phyloP scores from a whole-genome alignment of 2,888 invertebrate genomes.

The Hydropsyche betteni region DNA sequence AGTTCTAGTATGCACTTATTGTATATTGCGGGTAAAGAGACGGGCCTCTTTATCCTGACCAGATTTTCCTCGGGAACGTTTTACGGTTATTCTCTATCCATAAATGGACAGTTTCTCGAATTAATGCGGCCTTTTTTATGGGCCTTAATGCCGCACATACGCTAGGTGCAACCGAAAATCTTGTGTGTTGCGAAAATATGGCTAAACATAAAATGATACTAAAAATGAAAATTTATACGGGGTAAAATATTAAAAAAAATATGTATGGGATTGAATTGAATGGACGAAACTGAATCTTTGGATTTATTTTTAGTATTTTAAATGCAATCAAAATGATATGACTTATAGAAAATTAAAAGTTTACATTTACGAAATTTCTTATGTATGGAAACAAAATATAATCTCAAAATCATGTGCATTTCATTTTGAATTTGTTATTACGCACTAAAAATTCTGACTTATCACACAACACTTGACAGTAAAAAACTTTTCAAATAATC shows the following conservation, averaged over 20 bases:
- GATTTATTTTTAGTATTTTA: too few relatives aligned
- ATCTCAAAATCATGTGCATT: too few relatives aligned
- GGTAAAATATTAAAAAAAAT: not conserved
- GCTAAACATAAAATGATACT: not conserved
- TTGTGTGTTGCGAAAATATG: constrained; percentile 18
- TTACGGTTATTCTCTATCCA: constrained; percentile 44
- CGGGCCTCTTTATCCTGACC: constrained; percentile 31
- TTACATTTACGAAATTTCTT: too few relatives aligned
- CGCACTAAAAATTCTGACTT: too few relatives aligned
- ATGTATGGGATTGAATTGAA: too few relatives aligned
- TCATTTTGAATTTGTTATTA: too few relatives aligned
- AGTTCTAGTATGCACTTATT: constrained; percentile 26
- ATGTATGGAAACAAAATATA: too few relatives aligned
- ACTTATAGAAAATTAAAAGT: too few relatives aligned
- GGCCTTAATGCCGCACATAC: constrained; percentile 6
- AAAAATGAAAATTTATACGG: not conserved
- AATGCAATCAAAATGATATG: too few relatives aligned
- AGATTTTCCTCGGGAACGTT: constrained; percentile 47
- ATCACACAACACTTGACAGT: too few relatives aligned
- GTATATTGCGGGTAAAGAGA: constrained; percentile 2
- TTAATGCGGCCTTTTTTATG: constrained; percentile 34
- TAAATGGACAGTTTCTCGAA: constrained; percentile 38
- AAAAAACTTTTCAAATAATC: too few relatives aligned
- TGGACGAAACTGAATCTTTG: too few relatives aligned
- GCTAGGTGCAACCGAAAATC: constrained; percentile 18